Evolutionary conservation across 2,113 vertebrate species (phyloP), one percentile per base, ranked within the genome.

Genomic region (Hyaena hyaena): DNA sequence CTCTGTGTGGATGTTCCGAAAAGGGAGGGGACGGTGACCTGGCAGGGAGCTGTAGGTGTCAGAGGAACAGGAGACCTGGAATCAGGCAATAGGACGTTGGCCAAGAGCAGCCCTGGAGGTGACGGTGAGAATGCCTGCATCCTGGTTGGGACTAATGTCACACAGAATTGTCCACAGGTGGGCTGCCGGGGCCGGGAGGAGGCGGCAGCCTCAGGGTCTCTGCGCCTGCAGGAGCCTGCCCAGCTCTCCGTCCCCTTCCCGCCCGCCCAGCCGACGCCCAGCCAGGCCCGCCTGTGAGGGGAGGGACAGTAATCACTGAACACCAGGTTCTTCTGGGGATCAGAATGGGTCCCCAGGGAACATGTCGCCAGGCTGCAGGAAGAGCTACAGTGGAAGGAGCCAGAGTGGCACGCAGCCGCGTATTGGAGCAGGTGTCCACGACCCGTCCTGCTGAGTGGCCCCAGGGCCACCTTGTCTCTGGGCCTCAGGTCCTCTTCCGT

Each of bases 281-380:
- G 9, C 48, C 24, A 28, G 1, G 2, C 4, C 16, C n/a, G 80
- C 23, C 45, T 28, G 4, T 35, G 31, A 58, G 10, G 45, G 48
- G 15, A 4, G 21, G 73, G 76, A 33, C 7, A 10, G n/a, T 26
- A 9, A 79, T 69, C 33, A 45, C n/a, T 63, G 55, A 81, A 66
- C 17, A 39, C 55, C 15, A 58, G 33, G 10, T 33, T 48, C 35
- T 48, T 48, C 53, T 10, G 14, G 43, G 89, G 45, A 84, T 79
- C 43, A 65, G 28, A 61, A n/a, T 68, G 19, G 26, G 15, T 28
- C 33, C 4, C 0, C 10, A 33, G n/a, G 8, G 31, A 82, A 24
- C 1, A 2, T 4, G 7, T 58, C 31, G 12, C 9, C 7, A 12
- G 7, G 19, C 16, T 28, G 33, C 14, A 50, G 4, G 33, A 48